phyloP scores from a whole-genome alignment of 2,797 vertebrate species.

The Chromobotia macracanthus region DNA sequence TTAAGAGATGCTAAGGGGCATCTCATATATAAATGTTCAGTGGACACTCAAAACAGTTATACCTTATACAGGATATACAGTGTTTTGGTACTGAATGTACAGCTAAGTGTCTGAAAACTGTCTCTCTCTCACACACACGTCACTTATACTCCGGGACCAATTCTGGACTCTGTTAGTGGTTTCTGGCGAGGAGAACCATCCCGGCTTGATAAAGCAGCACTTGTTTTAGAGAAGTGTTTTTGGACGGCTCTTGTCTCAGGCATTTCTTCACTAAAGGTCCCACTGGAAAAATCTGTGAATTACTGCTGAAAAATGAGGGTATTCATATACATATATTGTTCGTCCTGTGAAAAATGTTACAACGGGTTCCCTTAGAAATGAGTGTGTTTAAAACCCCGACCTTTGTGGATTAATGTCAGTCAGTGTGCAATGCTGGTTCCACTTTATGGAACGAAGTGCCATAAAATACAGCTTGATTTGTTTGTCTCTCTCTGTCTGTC shows the following conservation, averaged over 20 bases:
- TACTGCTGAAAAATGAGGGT: conserved; percentile 44
- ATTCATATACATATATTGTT: conserved; percentile 11
- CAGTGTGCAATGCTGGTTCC: background rate
- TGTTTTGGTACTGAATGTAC: no score
- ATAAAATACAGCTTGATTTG: background rate
- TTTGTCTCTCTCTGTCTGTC: background rate
- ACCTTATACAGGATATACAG: no score
- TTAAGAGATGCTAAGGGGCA: no score
- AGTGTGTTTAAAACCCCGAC: conserved; percentile 25
- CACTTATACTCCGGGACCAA: background rate
- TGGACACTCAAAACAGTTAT: no score
- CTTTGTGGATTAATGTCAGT: background rate
- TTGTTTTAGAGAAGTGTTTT: conserved; percentile 53
- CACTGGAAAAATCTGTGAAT: conserved; percentile 45
- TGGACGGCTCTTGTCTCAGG: conserved; percentile 53
- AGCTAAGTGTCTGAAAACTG: no score
- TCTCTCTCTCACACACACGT: conserved; percentile 6
- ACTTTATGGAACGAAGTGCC: background rate
- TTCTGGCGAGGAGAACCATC: conserved; percentile 60
- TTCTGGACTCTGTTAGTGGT: conserved; percentile 60
- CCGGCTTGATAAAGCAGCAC: conserved; percentile 64
- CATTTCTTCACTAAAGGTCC: conserved; percentile 31
- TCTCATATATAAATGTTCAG: no score
- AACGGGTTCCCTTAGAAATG: conserved; percentile 42
- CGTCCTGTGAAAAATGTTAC: conserved; percentile 49